Conservation (phyloP, 2,888 invertebrate genomes). For the Ochlodes sylvanus region DNA sequence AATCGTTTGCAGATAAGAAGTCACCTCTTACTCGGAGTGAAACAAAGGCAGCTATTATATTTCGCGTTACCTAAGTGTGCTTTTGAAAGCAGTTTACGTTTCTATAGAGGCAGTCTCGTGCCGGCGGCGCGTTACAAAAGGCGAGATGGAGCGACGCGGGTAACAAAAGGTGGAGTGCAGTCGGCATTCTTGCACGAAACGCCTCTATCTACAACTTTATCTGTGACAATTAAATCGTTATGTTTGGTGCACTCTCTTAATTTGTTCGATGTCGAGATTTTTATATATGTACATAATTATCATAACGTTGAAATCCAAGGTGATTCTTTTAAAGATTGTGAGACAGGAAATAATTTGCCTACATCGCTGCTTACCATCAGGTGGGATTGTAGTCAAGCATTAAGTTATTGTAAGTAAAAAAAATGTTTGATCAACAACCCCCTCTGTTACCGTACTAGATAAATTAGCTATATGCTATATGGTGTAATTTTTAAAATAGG, state of each 20-base stretch:
- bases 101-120: constrained; percentile 35
- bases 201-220: constrained; percentile 22
- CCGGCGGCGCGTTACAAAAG: constrained; percentile 21
- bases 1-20: constrained; percentile 40
- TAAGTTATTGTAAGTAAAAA: too few species aligned
- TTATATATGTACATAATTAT: too few species aligned
- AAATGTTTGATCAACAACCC: too few species aligned
- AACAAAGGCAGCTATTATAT: constrained; percentile 45
- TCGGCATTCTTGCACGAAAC: constrained; percentile 23
- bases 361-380: too few species aligned
- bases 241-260: constrained; percentile 2
- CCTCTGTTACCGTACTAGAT: too few species aligned
- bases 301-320: too few species aligned
- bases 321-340: too few species aligned
- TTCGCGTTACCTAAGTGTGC: constrained; percentile 42
- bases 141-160: constrained; percentile 23
- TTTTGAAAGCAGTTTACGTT: constrained; percentile 45
- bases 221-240: constrained; percentile 23
- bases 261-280: background rate
- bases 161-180: constrained; percentile 17
- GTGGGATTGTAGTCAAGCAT: too few species aligned
- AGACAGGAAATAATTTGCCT: too few species aligned
- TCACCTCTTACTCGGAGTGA: constrained; percentile 42
- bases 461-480: too few species aligned
- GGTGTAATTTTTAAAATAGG: too few species aligned